Evolutionary conservation across 1,140 invertebrate species (phyloP).

Genomic region (Pseudomyrmex sp.): DNA sequence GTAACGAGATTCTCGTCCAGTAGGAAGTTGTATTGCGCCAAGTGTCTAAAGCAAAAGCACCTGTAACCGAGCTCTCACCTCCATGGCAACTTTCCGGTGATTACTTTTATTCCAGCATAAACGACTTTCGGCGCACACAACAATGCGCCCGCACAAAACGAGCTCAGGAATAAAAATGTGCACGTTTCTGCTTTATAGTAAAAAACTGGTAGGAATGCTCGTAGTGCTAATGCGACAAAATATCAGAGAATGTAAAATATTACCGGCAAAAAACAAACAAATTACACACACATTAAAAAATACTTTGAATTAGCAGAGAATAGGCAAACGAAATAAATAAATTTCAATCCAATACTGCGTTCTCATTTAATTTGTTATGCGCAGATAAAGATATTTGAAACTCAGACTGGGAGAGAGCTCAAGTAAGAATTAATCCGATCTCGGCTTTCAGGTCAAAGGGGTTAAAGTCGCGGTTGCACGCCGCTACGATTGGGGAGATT

Average conservation of each 20-base stretch:
- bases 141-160: conserved; percentile 16
- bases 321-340: not conserved
- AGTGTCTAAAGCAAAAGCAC: conserved; percentile 40
- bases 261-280: not conserved
- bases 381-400: not conserved
- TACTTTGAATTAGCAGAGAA: not conserved
- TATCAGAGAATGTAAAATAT: not conserved
- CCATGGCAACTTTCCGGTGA: conserved; percentile 32
- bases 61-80: conserved; percentile 22
- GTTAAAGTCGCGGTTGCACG: conserved; percentile 30
- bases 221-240: conserved; percentile 14
- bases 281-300: no score
- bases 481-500: conserved; percentile 15
- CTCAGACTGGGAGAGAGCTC: not conserved
- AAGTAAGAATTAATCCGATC: conserved; percentile 19
- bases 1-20: not conserved
- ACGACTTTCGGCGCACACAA: conserved; percentile 43
- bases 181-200: conserved; percentile 10
- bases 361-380: no score
- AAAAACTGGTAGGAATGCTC: not conserved
- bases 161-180: conserved; percentile 20
- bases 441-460: not conserved
- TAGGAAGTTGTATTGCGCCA: conserved; percentile 50
- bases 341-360: no score
- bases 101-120: conserved; percentile 44